Percentiles rank a stretch among this genome's conserved stretches.
phyloP scores from a whole-genome alignment of 2,797 vertebrate genomes.

The Enteromius argenteus region DNA sequence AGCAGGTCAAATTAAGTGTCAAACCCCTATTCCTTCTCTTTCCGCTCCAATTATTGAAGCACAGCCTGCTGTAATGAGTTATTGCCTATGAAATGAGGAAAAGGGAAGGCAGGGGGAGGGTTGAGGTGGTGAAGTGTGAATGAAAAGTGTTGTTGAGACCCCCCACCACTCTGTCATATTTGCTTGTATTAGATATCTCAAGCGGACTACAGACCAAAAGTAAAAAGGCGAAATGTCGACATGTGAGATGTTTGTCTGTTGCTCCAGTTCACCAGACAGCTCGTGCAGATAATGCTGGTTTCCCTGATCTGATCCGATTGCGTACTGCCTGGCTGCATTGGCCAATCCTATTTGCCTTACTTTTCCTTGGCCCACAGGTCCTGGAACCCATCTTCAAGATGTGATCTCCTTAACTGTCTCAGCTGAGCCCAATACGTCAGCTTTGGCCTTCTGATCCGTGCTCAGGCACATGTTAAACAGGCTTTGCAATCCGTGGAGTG shows the following conservation, averaged over 20 bases:
- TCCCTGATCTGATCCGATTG: conserved; percentile 44
- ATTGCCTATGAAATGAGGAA: conserved; percentile 23
- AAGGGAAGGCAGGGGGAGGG: not conserved
- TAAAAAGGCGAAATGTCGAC: conserved; percentile 1
- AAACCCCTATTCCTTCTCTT: conserved; percentile 40
- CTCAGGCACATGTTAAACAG: conserved; percentile 43
- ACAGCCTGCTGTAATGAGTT: conserved; percentile 18
- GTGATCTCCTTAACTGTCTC: conserved; percentile 48
- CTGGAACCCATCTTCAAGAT: conserved; percentile 44
- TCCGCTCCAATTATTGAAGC: conserved; percentile 38
- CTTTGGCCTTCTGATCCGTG: conserved; percentile 44
- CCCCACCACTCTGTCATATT: not conserved
- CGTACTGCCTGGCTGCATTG: conserved; percentile 24
- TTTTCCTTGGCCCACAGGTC: conserved; percentile 12
- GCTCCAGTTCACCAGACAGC: conserved; percentile 43
- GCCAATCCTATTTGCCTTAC: conserved; percentile 44
- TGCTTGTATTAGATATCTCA: conserved; percentile 10
- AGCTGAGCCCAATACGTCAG: conserved; percentile 27
- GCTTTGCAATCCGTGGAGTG: conserved; percentile 32
- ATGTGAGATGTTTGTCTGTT: conserved; percentile 42
- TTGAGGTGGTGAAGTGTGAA: conserved; percentile 24
- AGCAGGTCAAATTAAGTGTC: conserved; percentile 46
- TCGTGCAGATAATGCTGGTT: conserved; percentile 41
- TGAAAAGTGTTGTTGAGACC: not conserved
- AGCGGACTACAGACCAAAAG: conserved; percentile 27